These are phyloP conservation scores for Tragulus kanchil DNA, from an alignment of 2,113 vertebrate species.

Conservation along the genomic window DNA sequence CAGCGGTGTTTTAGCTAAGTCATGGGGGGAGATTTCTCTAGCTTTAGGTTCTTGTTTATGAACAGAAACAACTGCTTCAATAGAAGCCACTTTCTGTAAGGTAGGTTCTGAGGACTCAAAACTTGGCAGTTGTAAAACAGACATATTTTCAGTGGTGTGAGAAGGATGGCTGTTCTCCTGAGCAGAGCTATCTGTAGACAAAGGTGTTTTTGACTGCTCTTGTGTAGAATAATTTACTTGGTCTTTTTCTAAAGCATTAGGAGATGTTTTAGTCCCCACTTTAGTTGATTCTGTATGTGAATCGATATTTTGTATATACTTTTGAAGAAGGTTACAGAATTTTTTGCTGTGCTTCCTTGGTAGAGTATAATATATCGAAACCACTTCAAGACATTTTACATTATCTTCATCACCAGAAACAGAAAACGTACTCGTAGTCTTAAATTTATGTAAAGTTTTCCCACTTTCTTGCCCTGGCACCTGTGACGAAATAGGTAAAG, in stretches of 20 bases:
- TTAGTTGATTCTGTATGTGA: constrained; percentile 67
- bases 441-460: constrained; percentile 86
- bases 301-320: constrained; percentile 77
- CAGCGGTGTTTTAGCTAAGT: constrained; percentile 48
- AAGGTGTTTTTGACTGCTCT: constrained; percentile 45
- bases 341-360: constrained; percentile 86
- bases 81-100: constrained; percentile 51
- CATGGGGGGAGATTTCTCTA: neutral
- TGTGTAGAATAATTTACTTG: constrained; percentile 54
- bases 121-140: neutral
- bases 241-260: constrained; percentile 73
- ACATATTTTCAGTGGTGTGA: neutral
- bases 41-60: constrained; percentile 42
- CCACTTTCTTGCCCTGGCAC: constrained; percentile 64
- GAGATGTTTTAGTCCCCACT: constrained; percentile 55
- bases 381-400: constrained; percentile 88
- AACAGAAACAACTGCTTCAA: constrained; percentile 66
- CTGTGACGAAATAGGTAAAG: constrained; percentile 72
- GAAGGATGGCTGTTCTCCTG: constrained; percentile 16
- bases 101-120: neutral
- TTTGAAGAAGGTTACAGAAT: constrained; percentile 84
- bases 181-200: constrained; percentile 52
- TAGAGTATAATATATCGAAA: constrained; percentile 90
- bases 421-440: constrained; percentile 88
- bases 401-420: constrained; percentile 89